These are phyloP conservation scores for Oncorhynchus clarkii DNA, from an alignment of 2,113 vertebrate species.

Conservation along the genomic window DNA sequence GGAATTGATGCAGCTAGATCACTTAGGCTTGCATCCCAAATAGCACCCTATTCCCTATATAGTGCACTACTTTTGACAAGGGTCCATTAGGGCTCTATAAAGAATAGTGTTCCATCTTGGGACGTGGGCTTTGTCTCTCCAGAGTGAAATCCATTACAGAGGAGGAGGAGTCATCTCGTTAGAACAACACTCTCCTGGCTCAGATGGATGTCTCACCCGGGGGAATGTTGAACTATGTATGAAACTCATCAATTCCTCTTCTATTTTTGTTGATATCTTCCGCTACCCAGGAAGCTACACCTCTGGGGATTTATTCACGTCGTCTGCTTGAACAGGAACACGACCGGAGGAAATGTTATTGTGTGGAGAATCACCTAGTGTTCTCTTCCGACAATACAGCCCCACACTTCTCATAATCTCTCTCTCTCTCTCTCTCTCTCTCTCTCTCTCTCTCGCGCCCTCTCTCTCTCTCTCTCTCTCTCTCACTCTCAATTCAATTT, in stretches of 20 bases:
- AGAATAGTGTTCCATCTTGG: too few species aligned
- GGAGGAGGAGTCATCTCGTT: conserved; percentile 34
- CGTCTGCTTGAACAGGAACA: not conserved
- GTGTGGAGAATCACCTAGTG: not conserved
- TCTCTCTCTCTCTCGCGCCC: too few species aligned
- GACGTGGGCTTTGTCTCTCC: conserved; percentile 13
- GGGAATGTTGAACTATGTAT: conserved; percentile 22
- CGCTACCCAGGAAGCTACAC: not conserved
- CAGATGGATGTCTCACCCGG: conserved; percentile 22
- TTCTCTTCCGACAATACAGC: not conserved
- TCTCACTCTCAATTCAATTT: too few species aligned
- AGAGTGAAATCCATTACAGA: conserved; percentile 45
- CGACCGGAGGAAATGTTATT: not conserved
- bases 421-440: not conserved
- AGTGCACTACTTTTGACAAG: too few species aligned
- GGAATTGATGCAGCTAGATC: conserved; percentile 33
- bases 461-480: not conserved
- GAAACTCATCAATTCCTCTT: conserved; percentile 23
- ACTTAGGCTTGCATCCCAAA: conserved; percentile 14
- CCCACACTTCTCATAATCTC: not conserved
- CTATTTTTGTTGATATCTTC: conserved; percentile 1
- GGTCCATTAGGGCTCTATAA: too few species aligned
- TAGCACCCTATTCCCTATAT: too few species aligned
- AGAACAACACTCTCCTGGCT: conserved; percentile 32
- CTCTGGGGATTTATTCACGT: conserved; percentile 15